Base-by-base conservation (phyloP, 2,797 vertebrate genomes). In the Takifugu rubripes region DNA sequence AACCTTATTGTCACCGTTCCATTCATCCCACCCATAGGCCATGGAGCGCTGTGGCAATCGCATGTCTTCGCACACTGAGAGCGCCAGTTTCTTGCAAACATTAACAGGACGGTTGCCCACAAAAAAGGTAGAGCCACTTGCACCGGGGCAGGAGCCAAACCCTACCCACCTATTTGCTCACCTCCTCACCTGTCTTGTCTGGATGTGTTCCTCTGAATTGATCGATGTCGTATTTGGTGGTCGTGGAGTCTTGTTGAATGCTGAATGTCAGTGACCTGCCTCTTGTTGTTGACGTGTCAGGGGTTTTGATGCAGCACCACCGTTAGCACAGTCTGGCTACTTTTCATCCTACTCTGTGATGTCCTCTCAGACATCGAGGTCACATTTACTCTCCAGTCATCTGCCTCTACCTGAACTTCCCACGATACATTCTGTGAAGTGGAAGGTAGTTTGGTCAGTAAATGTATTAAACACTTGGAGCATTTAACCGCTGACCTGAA, bases 21-120 rank as follows among this genome's bases (percentile, higher is more conserved):
- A 94, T 96, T 94, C 96, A 95, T 96, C 91, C 92, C 95, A 95
- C 91, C 88, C 94, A 82, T 96, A 99, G 97, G 96, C 94, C 92
- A 91, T 94, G 94, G 97, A 99, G 93, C 96, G 97, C 91, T 94
- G 94, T 95, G 96, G 96, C 94, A 98, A 98, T 92, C 97, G 97
- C 92, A 99, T 99, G 97, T 99, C 97, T 94, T 98, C 97, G 93
- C 97, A 99, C 94, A 97, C 96, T 92, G 97, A 99, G 95, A 96
- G 96, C 89, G 88, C 96, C 94, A 99, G 96, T 96, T 99, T 99
- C 95, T 98, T 99, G 96, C 96, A 99, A 98, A 98, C 94, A 93
- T 96, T 99, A 97, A 98, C 97, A 90, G 97, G 97, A 97, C 94
- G 97, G 84, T 98, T 98, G 88, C 96, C 97, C 91, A 99, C 96